A percentile compares a stretch with the other conserved stretches of the same genome.
Evolutionary conservation across 2,113 vertebrate species (phyloP).

Genomic region (Lampris megalopsis): DNA sequence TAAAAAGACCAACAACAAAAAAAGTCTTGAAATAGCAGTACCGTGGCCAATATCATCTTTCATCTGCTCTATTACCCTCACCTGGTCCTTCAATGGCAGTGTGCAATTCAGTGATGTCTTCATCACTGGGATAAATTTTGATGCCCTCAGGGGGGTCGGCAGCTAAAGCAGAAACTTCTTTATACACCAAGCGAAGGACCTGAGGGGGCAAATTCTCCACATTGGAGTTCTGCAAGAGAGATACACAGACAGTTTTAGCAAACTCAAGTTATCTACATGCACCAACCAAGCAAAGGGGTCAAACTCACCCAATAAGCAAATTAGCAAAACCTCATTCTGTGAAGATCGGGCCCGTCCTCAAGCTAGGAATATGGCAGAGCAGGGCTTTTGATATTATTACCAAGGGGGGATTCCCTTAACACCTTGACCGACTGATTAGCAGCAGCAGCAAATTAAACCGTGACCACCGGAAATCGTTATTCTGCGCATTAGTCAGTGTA

Average conservation of each 20-base stretch:
- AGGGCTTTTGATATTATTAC: too few relatives aligned
- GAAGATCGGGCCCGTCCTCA: too few relatives aligned
- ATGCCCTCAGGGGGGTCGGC: slow-evolving; percentile 93
- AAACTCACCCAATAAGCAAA: too few relatives aligned
- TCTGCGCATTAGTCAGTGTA: too few relatives aligned
- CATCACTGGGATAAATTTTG: slow-evolving; percentile 93
- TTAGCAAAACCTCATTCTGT: too few relatives aligned
- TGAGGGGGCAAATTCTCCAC: slow-evolving; percentile 95
- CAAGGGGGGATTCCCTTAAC: too few relatives aligned
- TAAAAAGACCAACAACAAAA: too few relatives aligned
- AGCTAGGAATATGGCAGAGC: too few relatives aligned
- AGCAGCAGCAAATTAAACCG: too few relatives aligned
- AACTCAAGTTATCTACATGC: not conserved
- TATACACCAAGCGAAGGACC: slow-evolving; percentile 93
- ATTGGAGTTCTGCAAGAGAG: slow-evolving; percentile 88
- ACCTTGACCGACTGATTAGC: not conserved
- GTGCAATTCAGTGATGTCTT: slow-evolving; percentile 93
- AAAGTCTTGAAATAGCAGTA: too few relatives aligned
- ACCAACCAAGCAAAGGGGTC: not conserved
- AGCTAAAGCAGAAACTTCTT: slow-evolving; percentile 90
- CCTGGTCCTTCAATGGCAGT: slow-evolving; percentile 94
- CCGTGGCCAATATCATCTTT: not conserved
- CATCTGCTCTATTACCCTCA: slow-evolving; percentile 55
- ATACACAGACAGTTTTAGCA: slow-evolving; percentile 9
- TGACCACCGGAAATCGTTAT: too few relatives aligned